These are phyloP conservation scores for Chesias legatella DNA, from an alignment of 2,888 invertebrate species.

Conservation along the genomic window DNA sequence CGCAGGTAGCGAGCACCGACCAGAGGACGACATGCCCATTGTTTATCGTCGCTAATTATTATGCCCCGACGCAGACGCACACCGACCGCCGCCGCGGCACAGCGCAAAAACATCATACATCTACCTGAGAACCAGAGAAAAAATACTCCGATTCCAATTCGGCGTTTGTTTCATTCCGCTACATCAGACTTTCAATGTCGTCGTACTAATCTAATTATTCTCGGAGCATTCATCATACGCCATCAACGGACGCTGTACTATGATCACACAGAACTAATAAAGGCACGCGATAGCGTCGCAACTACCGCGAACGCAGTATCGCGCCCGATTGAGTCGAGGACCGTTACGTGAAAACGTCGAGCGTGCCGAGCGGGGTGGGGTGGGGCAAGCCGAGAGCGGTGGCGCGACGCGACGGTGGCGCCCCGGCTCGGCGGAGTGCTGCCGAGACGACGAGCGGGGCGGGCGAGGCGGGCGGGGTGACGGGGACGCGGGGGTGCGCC, in stretches of 20 bases:
- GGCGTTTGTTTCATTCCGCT: conserved; percentile 12
- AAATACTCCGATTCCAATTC: conserved; percentile 29
- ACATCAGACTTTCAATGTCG: conserved; percentile 20
- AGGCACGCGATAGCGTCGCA: conserved; percentile 55
- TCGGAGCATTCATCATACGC: conserved; percentile 24
- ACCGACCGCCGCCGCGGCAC: conserved; percentile 49
- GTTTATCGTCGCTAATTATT: conserved; percentile 78
- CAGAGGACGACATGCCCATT: conserved; percentile 75
- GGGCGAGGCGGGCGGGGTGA: conserved; percentile 74
- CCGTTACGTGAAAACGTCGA: conserved; percentile 79
- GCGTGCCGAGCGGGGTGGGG: conserved; percentile 70
- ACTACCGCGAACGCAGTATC: conserved; percentile 71
- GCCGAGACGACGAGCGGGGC: conserved; percentile 72
- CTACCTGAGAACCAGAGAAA: conserved; percentile 49
- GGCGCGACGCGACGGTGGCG: conserved; percentile 69
- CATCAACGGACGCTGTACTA: conserved; percentile 40
- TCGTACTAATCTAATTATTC: conserved; percentile 23
- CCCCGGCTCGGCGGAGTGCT: conserved; percentile 71
- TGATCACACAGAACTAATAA: conserved; percentile 52
- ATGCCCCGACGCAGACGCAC: conserved; percentile 71
- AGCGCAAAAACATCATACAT: conserved; percentile 58
- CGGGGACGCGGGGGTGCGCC: conserved; percentile 78
- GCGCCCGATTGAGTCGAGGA: conserved; percentile 80
- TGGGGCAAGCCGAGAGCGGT: conserved; percentile 44
- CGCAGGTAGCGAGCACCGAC: conserved; percentile 73